Evolutionary conservation across 2,113 vertebrate species (phyloP), one percentile per base, ranked within the genome.

Genomic region (Formicarius rufipectus): DNA sequence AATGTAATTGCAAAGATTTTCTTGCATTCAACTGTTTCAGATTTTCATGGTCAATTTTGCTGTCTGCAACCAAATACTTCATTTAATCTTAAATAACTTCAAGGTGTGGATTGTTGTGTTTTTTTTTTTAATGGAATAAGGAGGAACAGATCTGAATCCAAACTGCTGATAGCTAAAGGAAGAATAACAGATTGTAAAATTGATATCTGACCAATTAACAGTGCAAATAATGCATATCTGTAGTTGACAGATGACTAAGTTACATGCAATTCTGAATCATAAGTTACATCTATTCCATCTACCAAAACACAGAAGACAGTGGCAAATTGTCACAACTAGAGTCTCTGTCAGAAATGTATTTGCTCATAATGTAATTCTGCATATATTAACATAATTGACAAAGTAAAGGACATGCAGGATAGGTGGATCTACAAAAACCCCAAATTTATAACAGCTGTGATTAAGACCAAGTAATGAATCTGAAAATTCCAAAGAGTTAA

Each of bases 371-470:
- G 39, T 85, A 92, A 93, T 74, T 89, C 72, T 84, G 76, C 56
- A 86, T 66, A 87, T 94, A 93, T 92, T 93, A 97, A 83, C 66
- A 63, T 56, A 37, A 81, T 58, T 94, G 93, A 95, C 67, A 97
- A 94, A 95, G 59, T 59, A 91, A 96, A 96, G 47, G 40, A 74
- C 87, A 95, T 58, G 16, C 15, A n/a, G 55, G 15, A 87, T 89
- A 95, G 55, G 62, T 90, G 44, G 69, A 89, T 93, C 50, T 87
- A 76, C 87, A 73, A 79, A 89, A 91, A 52, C 9, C 18, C 19
- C 9, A 35, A 30, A 17, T 60, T 86, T 78, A 89, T 97, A 84
- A 58, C 47, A 63, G 95, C 66, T 56, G 24, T 59, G 28, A 28
- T 94, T 96, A 89, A 79, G 50, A 84, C 47, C 84, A 12, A 83